Percentiles rank a stretch among this genome's conserved stretches.
phyloP scores from a whole-genome alignment of 2,888 invertebrate species.

The Drosophila fungiperda region DNA sequence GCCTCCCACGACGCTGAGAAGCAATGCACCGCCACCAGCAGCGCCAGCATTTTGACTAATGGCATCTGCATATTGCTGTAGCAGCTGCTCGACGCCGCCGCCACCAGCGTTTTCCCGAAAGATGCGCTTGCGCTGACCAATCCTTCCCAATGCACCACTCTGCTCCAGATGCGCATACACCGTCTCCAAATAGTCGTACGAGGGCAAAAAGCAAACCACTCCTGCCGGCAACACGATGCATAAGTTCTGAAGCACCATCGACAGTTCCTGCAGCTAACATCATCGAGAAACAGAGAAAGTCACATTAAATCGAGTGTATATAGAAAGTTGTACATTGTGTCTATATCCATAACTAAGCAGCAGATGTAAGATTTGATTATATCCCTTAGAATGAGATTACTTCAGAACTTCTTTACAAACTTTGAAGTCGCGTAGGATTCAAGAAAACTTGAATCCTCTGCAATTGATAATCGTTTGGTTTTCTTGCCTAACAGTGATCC shows the following conservation, averaged over 20 bases:
- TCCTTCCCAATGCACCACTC: constrained; percentile 87
- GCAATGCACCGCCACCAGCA: constrained; percentile 88
- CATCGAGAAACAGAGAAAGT: not conserved
- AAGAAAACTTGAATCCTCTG: too few relatives aligned
- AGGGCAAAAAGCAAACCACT: constrained; percentile 96
- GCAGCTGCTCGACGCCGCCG: constrained; percentile 89
- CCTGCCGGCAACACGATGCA: constrained; percentile 94
- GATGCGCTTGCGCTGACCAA: constrained; percentile 89
- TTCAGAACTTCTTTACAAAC: too few relatives aligned
- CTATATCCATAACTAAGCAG: not conserved
- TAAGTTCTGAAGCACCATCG: constrained; percentile 90
- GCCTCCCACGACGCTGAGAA: constrained; percentile 98
- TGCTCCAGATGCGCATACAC: constrained; percentile 88
- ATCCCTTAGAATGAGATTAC: too few relatives aligned
- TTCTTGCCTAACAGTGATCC: too few relatives aligned
- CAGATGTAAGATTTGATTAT: too few relatives aligned
- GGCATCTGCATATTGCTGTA: constrained; percentile 88
- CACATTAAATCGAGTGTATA: not conserved
- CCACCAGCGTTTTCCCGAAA: constrained; percentile 90
- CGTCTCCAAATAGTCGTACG: constrained; percentile 93
- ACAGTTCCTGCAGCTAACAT: constrained; percentile 90
- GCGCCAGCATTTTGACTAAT: constrained; percentile 72
- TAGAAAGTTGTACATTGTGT: not conserved
- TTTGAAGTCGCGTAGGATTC: too few relatives aligned
- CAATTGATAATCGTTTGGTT: too few relatives aligned